Conservation (phyloP, 2,888 invertebrate species). For the Tryphoninae sp. region DNA sequence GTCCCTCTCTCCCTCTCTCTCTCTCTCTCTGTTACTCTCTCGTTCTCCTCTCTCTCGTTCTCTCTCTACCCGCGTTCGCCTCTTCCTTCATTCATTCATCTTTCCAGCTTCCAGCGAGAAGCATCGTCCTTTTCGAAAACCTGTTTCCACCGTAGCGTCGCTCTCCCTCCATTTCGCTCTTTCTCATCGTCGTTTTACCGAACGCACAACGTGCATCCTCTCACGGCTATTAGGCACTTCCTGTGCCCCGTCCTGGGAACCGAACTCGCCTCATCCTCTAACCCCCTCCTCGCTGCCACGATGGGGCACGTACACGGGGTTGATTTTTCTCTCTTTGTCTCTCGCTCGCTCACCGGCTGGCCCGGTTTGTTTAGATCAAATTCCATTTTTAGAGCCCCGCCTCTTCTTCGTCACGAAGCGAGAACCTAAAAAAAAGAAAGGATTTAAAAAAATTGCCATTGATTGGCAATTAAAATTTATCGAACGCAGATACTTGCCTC, state of each 20-base stretch:
- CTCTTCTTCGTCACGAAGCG: constrained; percentile 50
- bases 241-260: constrained; percentile 78
- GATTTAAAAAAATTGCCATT: neutral
- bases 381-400: constrained; percentile 31
- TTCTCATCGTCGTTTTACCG: constrained; percentile 39
- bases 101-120: constrained; percentile 67
- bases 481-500: neutral
- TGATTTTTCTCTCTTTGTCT: constrained; percentile 64
- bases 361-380: constrained; percentile 34
- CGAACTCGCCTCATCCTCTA: constrained; percentile 71
- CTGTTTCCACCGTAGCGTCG: constrained; percentile 64
- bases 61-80: constrained; percentile 39
- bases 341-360: neutral
- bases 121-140: constrained; percentile 66
- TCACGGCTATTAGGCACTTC: constrained; percentile 81
- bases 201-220: constrained; percentile 74
- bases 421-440: constrained; percentile 11
- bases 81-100: constrained; percentile 75
- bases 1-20: constrained; percentile 36
- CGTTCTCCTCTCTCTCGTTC: constrained; percentile 57
- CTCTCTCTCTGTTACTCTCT: constrained; percentile 1
- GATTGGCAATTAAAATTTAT: constrained; percentile 41
- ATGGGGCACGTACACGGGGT: constrained; percentile 54
- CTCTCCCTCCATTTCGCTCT: neutral
- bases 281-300: constrained; percentile 38